Base-by-base conservation (phyloP, 1,140 invertebrate genomes). In the Drosophila albomicans region DNA sequence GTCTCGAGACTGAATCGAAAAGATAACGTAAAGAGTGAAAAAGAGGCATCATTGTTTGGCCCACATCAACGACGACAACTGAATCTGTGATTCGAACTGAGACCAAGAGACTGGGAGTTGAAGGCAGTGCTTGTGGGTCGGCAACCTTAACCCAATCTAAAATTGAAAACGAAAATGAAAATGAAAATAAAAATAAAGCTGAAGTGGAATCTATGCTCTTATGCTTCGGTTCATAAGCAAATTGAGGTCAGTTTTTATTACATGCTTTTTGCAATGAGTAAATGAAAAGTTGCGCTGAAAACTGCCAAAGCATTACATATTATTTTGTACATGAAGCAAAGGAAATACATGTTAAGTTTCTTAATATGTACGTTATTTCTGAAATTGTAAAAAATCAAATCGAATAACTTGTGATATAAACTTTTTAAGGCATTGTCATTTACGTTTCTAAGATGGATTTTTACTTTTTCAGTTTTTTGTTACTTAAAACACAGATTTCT, bases 201-300 rank as follows among this genome's bases (percentile, higher is more conserved):
- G 28, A 56, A 52, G 48, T 13, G 11, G 32, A 68, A 38, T 28
- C 32, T 15, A 4, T 38, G 61, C 32, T 38, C 41, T 61, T 54
- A 43, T 45, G 57, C 35, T 38, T 59, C 57, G 57, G 58, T 58
- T 63, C 51, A 67, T 62, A 38, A 41, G 41, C 46, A 64, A 51
- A 81, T 78, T 75, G 62, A 67, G 78, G 78, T 78, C 72, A 71
- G 51, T 63, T 61, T 58, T 56, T 73, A 67, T 56, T 56, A 66
- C 54, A 43, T 48, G 32, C 30, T n/a, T 28, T 49, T 48, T 58
- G 13, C 8, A 6, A 38, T 15, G 15, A 59, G 10, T n/a, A 43
- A 3, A n/a, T 61, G 15, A 41, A 16, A 46, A 62, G 35, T 32
- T 43, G n/a, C 13, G 35, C 28, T 46, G 56, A 30, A 54, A 62